Base-by-base conservation (phyloP, 2,113 vertebrate genomes). In the Mobula birostris region DNA sequence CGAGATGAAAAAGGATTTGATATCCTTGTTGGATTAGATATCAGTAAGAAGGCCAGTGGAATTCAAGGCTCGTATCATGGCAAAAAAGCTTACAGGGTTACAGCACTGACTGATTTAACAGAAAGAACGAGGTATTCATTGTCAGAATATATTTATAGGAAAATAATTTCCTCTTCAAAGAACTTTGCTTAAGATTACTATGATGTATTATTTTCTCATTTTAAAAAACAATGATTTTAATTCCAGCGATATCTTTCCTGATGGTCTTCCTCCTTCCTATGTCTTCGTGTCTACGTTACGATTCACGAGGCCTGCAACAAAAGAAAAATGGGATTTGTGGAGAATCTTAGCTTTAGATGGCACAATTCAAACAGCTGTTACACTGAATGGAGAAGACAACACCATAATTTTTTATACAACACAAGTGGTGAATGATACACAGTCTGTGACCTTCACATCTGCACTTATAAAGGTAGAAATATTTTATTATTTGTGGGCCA, bases 1-100 rank as follows among this genome's bases (percentile, higher is more conserved):
- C 97, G 98, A 9, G 98, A 99, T 95, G 99, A 99, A 95, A 99
- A 99, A 94, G 99, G 99, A 91, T 99, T 99, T 97, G 99, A 99
- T 95, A 97, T 99, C 94, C 97, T 99, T 94, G 66, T 98, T 88
- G 97, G 98, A 95, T 96, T 99, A 95, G 97, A 98, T 96, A 96
- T 99, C 95, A 98, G 98, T 95, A 98, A 98, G 96, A 99, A 99
- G 95, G 96, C 98, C 94, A 98, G 98, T 95, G 98, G 97, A 96
- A 97, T 98, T 94, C 96, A 97, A 94, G 98, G 99, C 94, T 95
- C 98, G 29, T 97, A 95, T 94, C 97, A 96, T 61, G 98, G 97
- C 95, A 96, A 96, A n/a, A 98, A 97, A 96, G 98, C 98, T 95
- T 99, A 98, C 95, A 98, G 98, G 96, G 96, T 99, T 95, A 98